A percentile compares a stretch with the other conserved stretches of the same genome.
Evolutionary conservation across 1,140 invertebrate species (phyloP).

Genomic region (Cydia splendana): DNA sequence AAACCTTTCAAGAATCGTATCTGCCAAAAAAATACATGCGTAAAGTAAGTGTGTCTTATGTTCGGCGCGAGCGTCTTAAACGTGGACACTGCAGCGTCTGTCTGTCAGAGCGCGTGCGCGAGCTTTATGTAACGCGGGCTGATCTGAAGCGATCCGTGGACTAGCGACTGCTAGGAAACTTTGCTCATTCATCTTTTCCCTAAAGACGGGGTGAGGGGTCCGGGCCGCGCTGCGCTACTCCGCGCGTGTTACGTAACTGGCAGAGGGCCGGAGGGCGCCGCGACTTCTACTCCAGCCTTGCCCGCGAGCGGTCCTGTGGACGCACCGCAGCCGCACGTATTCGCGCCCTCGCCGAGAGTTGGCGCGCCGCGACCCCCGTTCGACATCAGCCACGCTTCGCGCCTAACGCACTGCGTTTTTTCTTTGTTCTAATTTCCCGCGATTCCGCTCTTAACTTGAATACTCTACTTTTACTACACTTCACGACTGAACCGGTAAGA

Average conservation of each 20-base stretch:
- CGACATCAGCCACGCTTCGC: neutral
- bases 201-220: conserved; percentile 68
- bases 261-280: conserved; percentile 53
- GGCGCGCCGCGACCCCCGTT: conserved; percentile 38
- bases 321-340: conserved; percentile 34
- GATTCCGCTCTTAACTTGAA: neutral
- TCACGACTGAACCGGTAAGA: conserved; percentile 31
- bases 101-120: conserved; percentile 52
- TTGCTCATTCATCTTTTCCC: conserved; percentile 78
- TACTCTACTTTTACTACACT: conserved; percentile 1
- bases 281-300: conserved; percentile 61
- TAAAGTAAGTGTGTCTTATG: conserved; percentile 10
- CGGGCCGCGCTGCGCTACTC: conserved; percentile 65
- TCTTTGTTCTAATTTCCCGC: conserved; percentile 18
- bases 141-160: conserved; percentile 67
- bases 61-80: conserved; percentile 45
- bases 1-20: neutral
- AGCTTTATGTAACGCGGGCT: conserved; percentile 68
- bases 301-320: conserved; percentile 55
- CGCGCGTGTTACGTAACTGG: conserved; percentile 63
- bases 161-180: conserved; percentile 74
- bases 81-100: conserved; percentile 39
- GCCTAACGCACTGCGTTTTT: conserved; percentile 22
- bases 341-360: conserved; percentile 37
- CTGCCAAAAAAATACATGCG: neutral